Evolutionary conservation across 64 coral and sea anemone genomes (phyloP).

Genomic region (Trachythela sp.): DNA sequence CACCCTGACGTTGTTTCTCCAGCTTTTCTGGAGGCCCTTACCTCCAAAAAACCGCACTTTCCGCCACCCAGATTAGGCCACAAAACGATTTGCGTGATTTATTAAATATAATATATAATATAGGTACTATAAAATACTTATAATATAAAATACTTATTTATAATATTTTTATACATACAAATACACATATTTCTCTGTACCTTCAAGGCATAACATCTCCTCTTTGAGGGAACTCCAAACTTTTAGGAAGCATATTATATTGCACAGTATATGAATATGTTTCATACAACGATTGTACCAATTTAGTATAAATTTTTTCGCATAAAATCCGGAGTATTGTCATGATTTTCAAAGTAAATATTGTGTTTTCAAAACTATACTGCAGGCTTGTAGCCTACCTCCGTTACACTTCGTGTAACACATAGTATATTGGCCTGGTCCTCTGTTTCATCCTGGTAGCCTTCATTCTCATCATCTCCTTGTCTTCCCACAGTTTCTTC

Average conservation of each 20-base stretch:
- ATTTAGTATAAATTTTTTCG: neutral
- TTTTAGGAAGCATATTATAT: neutral
- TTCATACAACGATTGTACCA: neutral
- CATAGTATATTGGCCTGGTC: neutral
- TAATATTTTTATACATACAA: neutral
- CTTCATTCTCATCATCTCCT: too few species aligned
- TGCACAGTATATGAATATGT: neutral
- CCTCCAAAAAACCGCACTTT: too few species aligned
- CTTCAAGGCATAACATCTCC: neutral
- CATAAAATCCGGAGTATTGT: neutral
- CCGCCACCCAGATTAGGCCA: too few species aligned
- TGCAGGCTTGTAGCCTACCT: neutral
- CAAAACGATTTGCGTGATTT: too few species aligned
- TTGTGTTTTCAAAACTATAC: neutral
- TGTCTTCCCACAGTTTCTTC: too few species aligned
- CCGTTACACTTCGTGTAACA: neutral
- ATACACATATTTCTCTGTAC: neutral
- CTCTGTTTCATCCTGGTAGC: neutral
- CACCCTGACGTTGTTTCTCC: too few species aligned
- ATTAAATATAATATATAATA: neutral
- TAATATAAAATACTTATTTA: neutral
- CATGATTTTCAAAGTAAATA: neutral
- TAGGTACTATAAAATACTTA: too few species aligned
- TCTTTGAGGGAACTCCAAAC: neutral
- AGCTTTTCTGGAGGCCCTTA: too few species aligned